phyloP scores from a whole-genome alignment of 2,888 invertebrate genomes.

The Polydesmus complanatus region DNA sequence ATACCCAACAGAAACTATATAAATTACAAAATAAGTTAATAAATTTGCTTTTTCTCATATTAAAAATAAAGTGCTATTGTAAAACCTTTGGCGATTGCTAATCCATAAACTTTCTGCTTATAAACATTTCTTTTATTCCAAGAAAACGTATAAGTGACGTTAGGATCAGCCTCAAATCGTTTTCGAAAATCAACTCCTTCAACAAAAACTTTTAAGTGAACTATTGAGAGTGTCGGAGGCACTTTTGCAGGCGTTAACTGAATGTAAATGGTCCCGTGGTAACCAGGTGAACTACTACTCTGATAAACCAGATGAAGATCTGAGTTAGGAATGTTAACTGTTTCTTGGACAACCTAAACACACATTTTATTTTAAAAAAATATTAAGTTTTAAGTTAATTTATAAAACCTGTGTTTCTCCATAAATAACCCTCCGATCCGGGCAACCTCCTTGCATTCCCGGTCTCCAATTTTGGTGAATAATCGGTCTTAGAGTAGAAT shows the following conservation, averaged over 20 bases:
- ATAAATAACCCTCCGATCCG: conserved; percentile 69
- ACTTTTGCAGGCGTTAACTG: conserved; percentile 76
- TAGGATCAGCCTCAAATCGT: conserved; percentile 88
- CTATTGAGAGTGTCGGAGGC: conserved; percentile 64
- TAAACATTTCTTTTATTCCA: conserved; percentile 97
- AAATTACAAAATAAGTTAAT: conserved; percentile 18
- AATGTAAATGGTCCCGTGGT: conserved; percentile 78
- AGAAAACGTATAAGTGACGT: conserved; percentile 90
- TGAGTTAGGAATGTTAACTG: conserved; percentile 83
- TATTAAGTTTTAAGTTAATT: neutral
- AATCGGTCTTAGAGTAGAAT: conserved; percentile 83
- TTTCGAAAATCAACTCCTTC: conserved; percentile 89
- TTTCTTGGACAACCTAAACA: conserved; percentile 74
- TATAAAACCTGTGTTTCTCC: conserved; percentile 24
- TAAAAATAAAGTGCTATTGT: conserved; percentile 2
- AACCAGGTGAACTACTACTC: conserved; percentile 85
- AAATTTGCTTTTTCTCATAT: no score
- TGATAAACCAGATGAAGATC: conserved; percentile 92
- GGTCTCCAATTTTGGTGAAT: conserved; percentile 89
- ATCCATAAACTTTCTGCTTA: conserved; percentile 88
- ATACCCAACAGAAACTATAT: conserved; percentile 61
- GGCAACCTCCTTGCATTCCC: conserved; percentile 87
- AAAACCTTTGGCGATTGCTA: conserved; percentile 67
- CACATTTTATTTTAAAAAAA: neutral
- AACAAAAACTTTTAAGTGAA: conserved; percentile 81